Base-by-base conservation (phyloP, 2,797 vertebrate species). In the Macropus fuliginosus region DNA sequence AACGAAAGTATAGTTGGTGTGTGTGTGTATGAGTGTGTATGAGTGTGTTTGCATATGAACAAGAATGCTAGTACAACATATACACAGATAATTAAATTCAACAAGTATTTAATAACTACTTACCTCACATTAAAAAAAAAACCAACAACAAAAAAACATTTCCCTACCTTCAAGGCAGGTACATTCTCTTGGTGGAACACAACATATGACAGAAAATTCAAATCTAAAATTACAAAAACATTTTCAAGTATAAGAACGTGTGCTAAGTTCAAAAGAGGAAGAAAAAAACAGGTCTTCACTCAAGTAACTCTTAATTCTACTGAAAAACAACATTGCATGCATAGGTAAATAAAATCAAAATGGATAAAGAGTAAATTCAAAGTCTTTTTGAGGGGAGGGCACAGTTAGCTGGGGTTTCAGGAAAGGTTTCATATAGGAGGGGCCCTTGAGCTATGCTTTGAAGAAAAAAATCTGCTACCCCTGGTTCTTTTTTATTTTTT, bases 401-500 rank as follows among this genome's bases (percentile, higher is more conserved):
- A 46, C 21, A 87, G 46, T 87, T 87, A 46, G 27, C 10, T 81
- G 40, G 74, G n/a, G 40, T 87, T 50, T 46, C 9, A 87, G 74
- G 0, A 46, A 87, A 50, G 3, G 40, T 0, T 9, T 87, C 40
- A 87, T 50, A 46, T 3, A 87, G 66, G 24, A 87, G 40, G 40
- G 4, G 24, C 9, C 9, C 9, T 27, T 46, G 74, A 87, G 40
- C 2, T 87, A 94, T 1, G 90, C 0, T 90, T 89, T 95, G 24
- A 24, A 66, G 27, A 95, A 95, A 96, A 96, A 55, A 59, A 31
- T 9, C 34, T 55, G 54, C 14, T 93, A 89, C 57, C 9, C 27
- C n/a, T 55, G 50, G 13, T 54, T 24, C 91, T 11, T n/a, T 90
- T 96, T 3, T 8, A 91, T 93, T 29, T 91, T 13, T 34, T 91